Base-by-base conservation (phyloP, 2,888 invertebrate species). In the Watsonalla cultraria region DNA sequence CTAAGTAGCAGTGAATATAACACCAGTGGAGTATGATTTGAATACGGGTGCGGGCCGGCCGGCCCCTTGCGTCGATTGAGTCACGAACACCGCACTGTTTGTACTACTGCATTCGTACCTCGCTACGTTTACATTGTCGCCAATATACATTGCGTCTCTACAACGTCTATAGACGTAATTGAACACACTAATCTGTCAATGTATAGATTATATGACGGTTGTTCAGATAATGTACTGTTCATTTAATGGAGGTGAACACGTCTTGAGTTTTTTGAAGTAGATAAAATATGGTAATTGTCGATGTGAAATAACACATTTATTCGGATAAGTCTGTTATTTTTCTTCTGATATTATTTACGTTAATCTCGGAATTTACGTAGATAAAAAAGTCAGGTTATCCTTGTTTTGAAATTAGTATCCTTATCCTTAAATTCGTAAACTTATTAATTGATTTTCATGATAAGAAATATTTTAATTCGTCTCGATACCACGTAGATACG, bases 31-130 rank as follows among this genome's bases (percentile, higher is more conserved):
- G 54, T 59, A 42, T 57, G 55, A 55, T 70, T 61, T 58, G 68
- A 70, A 72, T 66, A 65, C 72, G 66, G 70, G 72, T 68, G 70
- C 74, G 72, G 73, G 68, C 70, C 77, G 73, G 68, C 70, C 77
- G 78, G 78, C 80, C 80, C 75, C 80, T 76, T 72, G 74, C 76
- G 74, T 72, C 72, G 75, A 79, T 78, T 79, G 82, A 79, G 77
- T 83, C 83, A 82, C 82, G 81, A 81, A 78, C 76, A 57, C 75
- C 78, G 80, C 78, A 76, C 78, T 60, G 69, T 64, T 59, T 54
- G 53, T 67, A 75, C 76, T 71, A 74, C 73, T 70, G 72, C 74
- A 78, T 72, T 71, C 68, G 67, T 62, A 63, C 63, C 65, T 74
- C 76, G 74, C 56, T 59, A 55, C 62, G 59, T 56, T 60, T 61